Base-by-base conservation (phyloP, 2,797 vertebrate genomes). In the Jordanella pulchra region DNA sequence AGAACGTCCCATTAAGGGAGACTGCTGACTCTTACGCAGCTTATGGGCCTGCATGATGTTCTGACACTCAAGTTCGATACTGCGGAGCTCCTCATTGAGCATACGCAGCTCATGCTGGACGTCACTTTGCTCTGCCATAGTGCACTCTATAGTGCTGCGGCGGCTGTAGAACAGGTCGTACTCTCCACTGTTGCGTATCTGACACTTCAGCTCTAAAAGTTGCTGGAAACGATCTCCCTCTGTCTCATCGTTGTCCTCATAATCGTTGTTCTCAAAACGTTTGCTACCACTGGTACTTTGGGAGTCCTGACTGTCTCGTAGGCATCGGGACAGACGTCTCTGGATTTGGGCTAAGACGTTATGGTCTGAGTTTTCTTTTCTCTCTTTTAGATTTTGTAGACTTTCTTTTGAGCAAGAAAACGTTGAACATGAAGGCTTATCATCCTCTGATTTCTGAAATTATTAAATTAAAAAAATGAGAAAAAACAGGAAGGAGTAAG, bases 1-100 rank as follows among this genome's bases (percentile, higher is more conserved):
- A 11, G 86, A 76, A 53, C 4, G 70, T 60, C 82, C 89, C 12
- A 89, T 93, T 87, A 94, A 84, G 75, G 93, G 15, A 0, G 95
- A 94, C 50, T 95, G 94, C 85, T 96, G 93, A 42, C 81, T 93
- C 78, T 95, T 96, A 54, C 95, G 94, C 30, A 96, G 95, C 77
- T 92, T 94, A 80, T 99, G 97, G 44, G 97, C 96, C 86, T 97
- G 95, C 96, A 99, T 98, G 91, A 99, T 99, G 83, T 94, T 99
- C 89, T 98, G 97, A 90, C 98, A 99, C 82, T 99, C 97, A 0
- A 98, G 94, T 87, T 99, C 97, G 75, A 98, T 99, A 84, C 94
- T 99, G 81, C 96, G 95, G 55, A 99, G 93, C 83, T 99, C 98
- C 80, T 99, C 97, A 6, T 98, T 99, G 61, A 99, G 96, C 87